Evolutionary conservation across 2,113 vertebrate species (phyloP).

Genomic region (Eptesicus fuscus): DNA sequence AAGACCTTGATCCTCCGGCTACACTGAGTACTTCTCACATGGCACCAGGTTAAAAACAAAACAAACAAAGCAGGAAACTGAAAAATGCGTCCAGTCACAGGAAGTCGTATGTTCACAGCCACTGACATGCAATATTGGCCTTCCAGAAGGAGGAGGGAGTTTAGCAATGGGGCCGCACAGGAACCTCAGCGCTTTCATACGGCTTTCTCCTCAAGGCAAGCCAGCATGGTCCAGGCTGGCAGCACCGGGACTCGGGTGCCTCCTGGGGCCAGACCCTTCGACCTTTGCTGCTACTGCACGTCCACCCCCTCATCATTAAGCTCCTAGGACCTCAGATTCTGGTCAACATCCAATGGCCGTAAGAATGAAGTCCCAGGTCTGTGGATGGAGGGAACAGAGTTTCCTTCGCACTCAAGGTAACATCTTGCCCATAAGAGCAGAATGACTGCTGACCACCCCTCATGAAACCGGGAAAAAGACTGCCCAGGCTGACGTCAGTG

Average conservation of each 20-base stretch:
- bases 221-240: neutral
- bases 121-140: neutral
- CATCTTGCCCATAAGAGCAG: neutral
- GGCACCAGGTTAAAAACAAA: neutral
- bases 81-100: neutral
- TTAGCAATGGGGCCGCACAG: neutral
- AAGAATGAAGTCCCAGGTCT: neutral
- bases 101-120: neutral
- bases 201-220: neutral
- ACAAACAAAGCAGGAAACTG: neutral
- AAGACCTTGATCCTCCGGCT: neutral
- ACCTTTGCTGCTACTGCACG: neutral
- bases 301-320: neutral
- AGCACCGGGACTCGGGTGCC: neutral
- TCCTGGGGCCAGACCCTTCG: neutral
- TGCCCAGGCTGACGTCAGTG: neutral
- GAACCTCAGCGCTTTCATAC: neutral
- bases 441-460: neutral
- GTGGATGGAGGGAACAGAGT: neutral
- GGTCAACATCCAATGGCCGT: neutral
- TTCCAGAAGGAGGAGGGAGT: neutral
- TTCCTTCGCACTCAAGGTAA: neutral
- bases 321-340: neutral
- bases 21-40: neutral
- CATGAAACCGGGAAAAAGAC: neutral